These are phyloP conservation scores for Aspidoscelis tigris DNA, from an alignment of 2,113 vertebrate species.

Conservation along the genomic window DNA sequence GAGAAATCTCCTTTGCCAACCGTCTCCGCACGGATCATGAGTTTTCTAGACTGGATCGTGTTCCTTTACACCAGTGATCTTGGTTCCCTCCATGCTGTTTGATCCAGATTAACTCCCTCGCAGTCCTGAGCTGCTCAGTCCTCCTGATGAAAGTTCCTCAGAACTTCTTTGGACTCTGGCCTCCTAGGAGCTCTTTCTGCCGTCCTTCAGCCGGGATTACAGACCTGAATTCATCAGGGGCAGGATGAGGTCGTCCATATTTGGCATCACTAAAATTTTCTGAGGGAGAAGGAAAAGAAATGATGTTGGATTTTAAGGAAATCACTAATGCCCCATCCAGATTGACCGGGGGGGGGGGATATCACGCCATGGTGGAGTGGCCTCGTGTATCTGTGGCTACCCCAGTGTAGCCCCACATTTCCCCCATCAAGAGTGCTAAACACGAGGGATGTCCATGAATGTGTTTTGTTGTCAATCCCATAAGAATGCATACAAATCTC, in stretches of 20 bases:
- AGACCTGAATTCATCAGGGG: conserved; percentile 84
- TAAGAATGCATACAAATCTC: no score
- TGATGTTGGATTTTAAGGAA: not conserved
- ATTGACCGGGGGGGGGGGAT: no score
- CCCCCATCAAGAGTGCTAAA: no score
- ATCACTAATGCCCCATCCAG: no score
- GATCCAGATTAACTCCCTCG: not conserved
- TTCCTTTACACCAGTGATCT: not conserved
- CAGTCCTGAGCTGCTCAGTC: conserved; percentile 16
- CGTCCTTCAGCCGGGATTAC: conserved; percentile 58
- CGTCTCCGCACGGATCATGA: accelerated
- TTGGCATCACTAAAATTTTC: conserved; percentile 92
- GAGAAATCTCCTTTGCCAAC: not conserved
- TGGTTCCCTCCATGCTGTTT: accelerated
- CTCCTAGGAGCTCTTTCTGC: conserved; percentile 55
- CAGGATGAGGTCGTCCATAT: conserved; percentile 90
- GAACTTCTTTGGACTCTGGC: conserved; percentile 57
- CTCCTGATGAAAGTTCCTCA: conserved; percentile 6
- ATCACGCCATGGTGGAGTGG: no score
- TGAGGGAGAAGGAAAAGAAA: conserved; percentile 46
- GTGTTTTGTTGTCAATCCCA: no score
- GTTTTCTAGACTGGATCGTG: not conserved
- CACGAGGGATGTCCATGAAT: no score
- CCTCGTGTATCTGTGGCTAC: no score
- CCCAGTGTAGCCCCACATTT: no score